Evolutionary conservation across 1,140 invertebrate species (phyloP).

Genomic region (Drosophila kepulauana): DNA sequence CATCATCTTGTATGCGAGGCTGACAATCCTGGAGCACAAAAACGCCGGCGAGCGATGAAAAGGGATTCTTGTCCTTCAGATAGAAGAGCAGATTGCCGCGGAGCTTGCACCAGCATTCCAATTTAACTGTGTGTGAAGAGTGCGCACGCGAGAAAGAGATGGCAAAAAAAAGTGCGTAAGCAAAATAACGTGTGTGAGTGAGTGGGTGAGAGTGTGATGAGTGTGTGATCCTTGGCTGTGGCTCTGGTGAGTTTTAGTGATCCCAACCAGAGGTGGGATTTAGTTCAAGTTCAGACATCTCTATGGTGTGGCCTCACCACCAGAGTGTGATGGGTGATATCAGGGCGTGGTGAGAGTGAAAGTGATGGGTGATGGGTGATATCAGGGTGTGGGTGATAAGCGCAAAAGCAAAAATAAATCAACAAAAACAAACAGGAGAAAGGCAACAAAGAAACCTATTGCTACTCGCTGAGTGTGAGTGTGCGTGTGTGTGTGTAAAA

Average conservation of each 20-base stretch:
- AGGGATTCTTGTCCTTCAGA: constrained; percentile 95
- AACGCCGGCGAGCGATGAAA: constrained; percentile 94
- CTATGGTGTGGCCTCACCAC: too few relatives aligned
- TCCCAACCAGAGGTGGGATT: too few relatives aligned
- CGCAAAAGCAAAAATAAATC: not conserved
- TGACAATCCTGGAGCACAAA: constrained; percentile 95
- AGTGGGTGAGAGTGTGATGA: constrained; percentile 1
- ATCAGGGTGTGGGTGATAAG: constrained; percentile 8
- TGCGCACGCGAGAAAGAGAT: constrained; percentile 24
- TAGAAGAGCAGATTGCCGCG: constrained; percentile 97
- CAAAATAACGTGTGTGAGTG: constrained; percentile 31
- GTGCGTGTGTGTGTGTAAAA: not conserved
- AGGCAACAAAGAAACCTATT: constrained; percentile 10
- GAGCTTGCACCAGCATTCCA: constrained; percentile 95
- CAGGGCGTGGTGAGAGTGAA: too few relatives aligned
- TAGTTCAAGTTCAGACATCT: too few relatives aligned
- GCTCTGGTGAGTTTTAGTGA: not conserved
- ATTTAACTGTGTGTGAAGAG: constrained; percentile 87
- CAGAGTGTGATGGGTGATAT: too few relatives aligned
- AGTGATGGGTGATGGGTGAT: too few relatives aligned
- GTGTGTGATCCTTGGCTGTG: constrained; percentile 1
- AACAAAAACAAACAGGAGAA: not conserved
- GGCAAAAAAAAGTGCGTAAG: constrained; percentile 53
- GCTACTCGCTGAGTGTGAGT: constrained; percentile 10
- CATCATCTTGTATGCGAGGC: constrained; percentile 84